A percentile compares a stretch with the other conserved stretches of the same genome.
Conservation (phyloP, 2,888 invertebrate genomes). For the Drosophila suboccidentalis region DNA sequence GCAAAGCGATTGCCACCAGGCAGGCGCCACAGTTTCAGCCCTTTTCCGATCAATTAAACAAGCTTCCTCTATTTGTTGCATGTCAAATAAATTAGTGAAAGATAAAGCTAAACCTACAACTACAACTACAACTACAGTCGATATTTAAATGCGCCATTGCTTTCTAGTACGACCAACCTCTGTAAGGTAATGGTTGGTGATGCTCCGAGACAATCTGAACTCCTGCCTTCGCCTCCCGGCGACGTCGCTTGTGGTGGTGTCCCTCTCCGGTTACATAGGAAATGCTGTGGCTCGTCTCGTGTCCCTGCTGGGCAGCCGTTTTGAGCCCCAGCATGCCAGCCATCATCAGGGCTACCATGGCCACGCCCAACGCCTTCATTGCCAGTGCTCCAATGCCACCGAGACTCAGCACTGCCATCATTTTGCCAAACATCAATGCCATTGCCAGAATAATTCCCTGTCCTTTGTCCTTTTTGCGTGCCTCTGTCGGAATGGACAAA, state of each 20-base stretch:
- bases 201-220: constrained; percentile 40
- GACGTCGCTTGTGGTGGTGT: constrained; percentile 81
- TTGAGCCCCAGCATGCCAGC: constrained; percentile 92
- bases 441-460: constrained; percentile 87
- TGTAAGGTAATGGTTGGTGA: constrained; percentile 86
- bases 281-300: constrained; percentile 86
- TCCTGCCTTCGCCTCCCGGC: constrained; percentile 56
- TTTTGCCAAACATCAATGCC: constrained; percentile 92
- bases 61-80: constrained; percentile 38
- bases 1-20: neutral
- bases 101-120: constrained; percentile 31
- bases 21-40: constrained; percentile 4
- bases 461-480: constrained; percentile 88
- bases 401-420: constrained; percentile 91
- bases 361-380: constrained; percentile 91
- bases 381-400: constrained; percentile 91
- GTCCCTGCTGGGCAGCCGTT: constrained; percentile 88
- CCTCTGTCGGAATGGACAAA: constrained; percentile 85
- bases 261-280: constrained; percentile 86
- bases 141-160: constrained; percentile 10
- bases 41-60: constrained; percentile 36
- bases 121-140: constrained; percentile 30
- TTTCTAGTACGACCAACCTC: constrained; percentile 85
- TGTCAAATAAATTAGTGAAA: constrained; percentile 63
- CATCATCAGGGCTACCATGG: constrained; percentile 91